Evolutionary conservation across 2,113 vertebrate genomes (phyloP), one percentile per base, ranked within the genome.

Genomic region (Brachyhypopomus occidentalis): DNA sequence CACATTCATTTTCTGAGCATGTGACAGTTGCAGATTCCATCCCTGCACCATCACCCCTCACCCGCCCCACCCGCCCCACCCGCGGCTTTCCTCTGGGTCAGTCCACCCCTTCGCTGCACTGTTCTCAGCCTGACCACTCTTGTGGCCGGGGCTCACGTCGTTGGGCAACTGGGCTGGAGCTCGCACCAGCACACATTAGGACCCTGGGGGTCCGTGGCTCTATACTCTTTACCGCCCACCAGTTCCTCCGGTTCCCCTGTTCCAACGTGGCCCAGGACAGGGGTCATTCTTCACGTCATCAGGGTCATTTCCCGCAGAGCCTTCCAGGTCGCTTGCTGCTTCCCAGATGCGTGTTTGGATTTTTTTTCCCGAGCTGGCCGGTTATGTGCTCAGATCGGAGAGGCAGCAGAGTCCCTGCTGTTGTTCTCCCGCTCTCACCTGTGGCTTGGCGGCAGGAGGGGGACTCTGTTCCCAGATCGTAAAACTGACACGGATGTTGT

Each of bases 401-500:
- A n/a, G 2, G 22, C 72, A n/a, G 69, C 80, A 79, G 77, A 75
- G 72, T 60, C 80, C 77, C 80, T 52, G 52, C 84, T 82, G 78
- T 76, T 80, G 69, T 77, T 86, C 70, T 73, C 38, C 72, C 60
- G 58, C 74, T 36, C 66, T 86, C 85, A 86, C 85, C 85, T 86
- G 83, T 78, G 41, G 78, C 58, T 78, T 41, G 41, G 22, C 60
- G 12, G 45, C 12, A 14, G 72, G 77, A 19, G 16, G 82, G 79
- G 76, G 74, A 48, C 77, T 82, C 64, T 56, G 69, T 86, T 86
- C 83, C 85, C 83, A 86, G 83, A 80, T 80, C 83, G 72, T 86
- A 86, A 86, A 86, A 82, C 80, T 80, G 36, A 58, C 69, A 77
- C 73, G 80, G 85, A 86, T 86, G 85, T 86, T 86, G 83, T 86